A percentile compares a stretch with the other conserved stretches of the same genome.
phyloP scores from a whole-genome alignment of 2,888 invertebrate species.

The Itoplectis maculator region DNA sequence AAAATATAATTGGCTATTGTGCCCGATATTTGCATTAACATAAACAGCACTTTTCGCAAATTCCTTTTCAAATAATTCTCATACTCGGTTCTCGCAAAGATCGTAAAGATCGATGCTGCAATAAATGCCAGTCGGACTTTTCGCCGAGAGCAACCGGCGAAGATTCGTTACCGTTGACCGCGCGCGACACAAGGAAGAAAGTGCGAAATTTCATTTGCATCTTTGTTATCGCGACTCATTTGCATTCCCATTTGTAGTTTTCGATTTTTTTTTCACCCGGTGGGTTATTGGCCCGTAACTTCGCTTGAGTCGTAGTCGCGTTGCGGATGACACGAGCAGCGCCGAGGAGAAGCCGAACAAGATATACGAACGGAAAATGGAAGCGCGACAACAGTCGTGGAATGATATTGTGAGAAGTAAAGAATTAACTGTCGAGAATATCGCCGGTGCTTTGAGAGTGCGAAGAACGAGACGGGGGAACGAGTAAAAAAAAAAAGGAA shows the following conservation, averaged over 20 bases:
- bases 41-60: no score
- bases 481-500: conserved; percentile 25
- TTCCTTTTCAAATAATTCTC: no score
- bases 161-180: not conserved
- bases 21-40: no score
- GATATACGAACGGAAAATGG: conserved; percentile 1
- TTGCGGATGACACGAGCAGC: not conserved
- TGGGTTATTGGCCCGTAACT: conserved; percentile 1
- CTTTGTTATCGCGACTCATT: not conserved
- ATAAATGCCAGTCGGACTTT: not conserved
- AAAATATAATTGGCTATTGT: no score
- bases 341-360: not conserved
- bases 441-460: conserved; percentile 22
- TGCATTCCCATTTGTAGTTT: conserved; percentile 4
- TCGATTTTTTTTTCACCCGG: not conserved
- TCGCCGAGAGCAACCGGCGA: not conserved
- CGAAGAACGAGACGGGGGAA: conserved; percentile 42
- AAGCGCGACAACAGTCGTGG: conserved; percentile 6
- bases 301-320: not conserved
- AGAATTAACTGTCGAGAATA: conserved; percentile 4
- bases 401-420: conserved; percentile 9
- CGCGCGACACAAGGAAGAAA: not conserved
- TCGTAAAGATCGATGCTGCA: no score
- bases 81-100: no score
- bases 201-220: not conserved